Evolutionary conservation across 1,140 invertebrate species (phyloP), one percentile per base, ranked within the genome.

Genomic region (Ceratoteleas bidentatus): DNA sequence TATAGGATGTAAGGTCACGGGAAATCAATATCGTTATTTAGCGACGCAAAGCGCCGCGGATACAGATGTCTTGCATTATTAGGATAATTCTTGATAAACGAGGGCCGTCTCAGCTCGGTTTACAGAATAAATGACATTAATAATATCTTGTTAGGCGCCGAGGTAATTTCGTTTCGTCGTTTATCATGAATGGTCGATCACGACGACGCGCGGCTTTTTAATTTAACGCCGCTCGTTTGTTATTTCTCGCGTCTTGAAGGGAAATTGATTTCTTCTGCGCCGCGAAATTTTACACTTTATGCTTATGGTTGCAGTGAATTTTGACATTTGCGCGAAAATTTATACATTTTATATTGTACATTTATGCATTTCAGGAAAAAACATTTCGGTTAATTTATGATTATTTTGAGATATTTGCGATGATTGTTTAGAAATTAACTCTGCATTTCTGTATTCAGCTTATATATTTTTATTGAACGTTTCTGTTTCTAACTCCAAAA

Each of bases 21-120:
- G 45, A 65, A 74, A 74, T 75, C 70, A 64, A 74, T 74, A 74
- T 73, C 34, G 33, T 58, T 61, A 69, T 70, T 70, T 61, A 53
- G 33, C 45, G 47, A 53, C 38, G 40, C 57, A 15, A 61, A 60
- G 62, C 58, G 32, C 6, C 47, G 32, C 16, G 47, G 62, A 60
- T 70, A 52, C 15, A 60, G 47, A 57, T 70, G 66, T 60, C 38
- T 57, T 57, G 33, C 53, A 68, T 57, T 47, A 57, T 57, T 58
- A 57, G 13, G 33, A 58, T 57, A 33, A 57, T 47, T 57, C 65
- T 54, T 68, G 53, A 68, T 57, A 57, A 57, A 68, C 43, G 53
- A 68, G 43, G 40, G 38, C 32, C 49, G 54, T 68, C 43, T 57
- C 13, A 11, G 24, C 33, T 68, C 40, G 50, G 40, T 66, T 66